Evolutionary conservation across 2,888 invertebrate species (phyloP), one percentile per base, ranked within the genome.

Genomic region (Nasonia oneida): DNA sequence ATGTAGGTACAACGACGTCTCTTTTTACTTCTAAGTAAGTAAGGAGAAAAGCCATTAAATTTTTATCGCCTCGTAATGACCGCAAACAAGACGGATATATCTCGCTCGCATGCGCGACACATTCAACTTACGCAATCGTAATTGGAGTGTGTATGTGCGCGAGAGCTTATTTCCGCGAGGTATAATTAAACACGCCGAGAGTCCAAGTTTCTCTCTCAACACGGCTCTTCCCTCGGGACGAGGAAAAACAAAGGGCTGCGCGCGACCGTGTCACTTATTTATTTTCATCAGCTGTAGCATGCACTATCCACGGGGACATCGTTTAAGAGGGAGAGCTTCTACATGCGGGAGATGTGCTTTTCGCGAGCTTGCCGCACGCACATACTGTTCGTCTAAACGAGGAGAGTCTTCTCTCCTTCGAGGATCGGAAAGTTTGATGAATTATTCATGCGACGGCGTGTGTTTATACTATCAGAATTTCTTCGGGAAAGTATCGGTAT

Each of bases 351-450:
- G 3, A 29, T 67, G 39, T 73, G 37, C 73, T 73, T 73, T 73
- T 73, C 42, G 73, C 73, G 2, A 42, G 70, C 29, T 64, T 29
- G 12, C 67, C 33, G 33, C 67, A 10, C 67, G 33, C 67, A 10
- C 67, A 39, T 4, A 57, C 5, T 29, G 50, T 8, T 39, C 15
- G 14, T 76, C 82, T 67, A 67, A 82, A 76, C 70, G 70, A 83
- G 82, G 82, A 76, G 29, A 29, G 29, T 29, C 29, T 64, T 10
- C 12, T 64, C 53, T 83, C 71, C 61, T 83, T 64, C 33, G 61
- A 78, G 83, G 42, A 83, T 78, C 42, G 77, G n/a, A 61, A 61
- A 73, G 61, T 83, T 70, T 57, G 39, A 76, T 83, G 82, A 64
- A 83, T 83, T 76, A 83, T 83, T 83, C 76, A 83, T 77, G 50